Evolutionary conservation across 2,113 vertebrate species (phyloP), one percentile per base, ranked within the genome.

Genomic region (Trematocara variabile): DNA sequence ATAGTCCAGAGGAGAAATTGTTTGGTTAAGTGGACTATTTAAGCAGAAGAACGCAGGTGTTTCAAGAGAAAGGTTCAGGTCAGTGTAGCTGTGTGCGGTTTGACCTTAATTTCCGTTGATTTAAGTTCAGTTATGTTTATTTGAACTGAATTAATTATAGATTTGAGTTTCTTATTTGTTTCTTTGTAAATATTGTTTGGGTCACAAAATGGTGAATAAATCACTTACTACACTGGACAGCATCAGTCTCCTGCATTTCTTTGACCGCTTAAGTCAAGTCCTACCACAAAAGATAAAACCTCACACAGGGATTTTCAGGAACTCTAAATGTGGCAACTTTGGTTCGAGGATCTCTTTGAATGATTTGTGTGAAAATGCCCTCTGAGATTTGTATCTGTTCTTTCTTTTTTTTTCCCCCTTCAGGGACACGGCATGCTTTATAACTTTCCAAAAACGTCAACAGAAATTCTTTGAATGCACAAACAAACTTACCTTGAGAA

Each of bases 381-480:
- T 28, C 44, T 77, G 56, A 68, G 60, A 41, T 37, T 25, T 52
- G 37, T 63, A 13, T 55, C 8, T 60, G 39, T 46, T 73, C 65
- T 46, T 22, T 63, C 22, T 14, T 22, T 22, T 63, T 22, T 14
- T 22, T 25, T 39, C 28, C 44, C 50, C 52, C 37, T 28, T 75
- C 68, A 50, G 25, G 55, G 12, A 81, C 3, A 20, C 28, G 1
- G 4, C 14, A 22, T 73, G 5, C 18, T 50, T 70, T 41, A 13
- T 18, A 48, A 60, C 28, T 34, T 83, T 80, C 44, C 86, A 34
- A 22, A 83, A 89, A 86, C 5, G 20, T 28, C 14, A 77, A 41
- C 50, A 50, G 25, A 60, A 56, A 88, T 92, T 89, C 93, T 89
- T 94, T 28, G 77, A 93, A 86, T 88, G 78, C 84, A 50, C 20